phyloP scores from a whole-genome alignment of 2,113 vertebrate genomes.

The Amia ocellicauda region DNA sequence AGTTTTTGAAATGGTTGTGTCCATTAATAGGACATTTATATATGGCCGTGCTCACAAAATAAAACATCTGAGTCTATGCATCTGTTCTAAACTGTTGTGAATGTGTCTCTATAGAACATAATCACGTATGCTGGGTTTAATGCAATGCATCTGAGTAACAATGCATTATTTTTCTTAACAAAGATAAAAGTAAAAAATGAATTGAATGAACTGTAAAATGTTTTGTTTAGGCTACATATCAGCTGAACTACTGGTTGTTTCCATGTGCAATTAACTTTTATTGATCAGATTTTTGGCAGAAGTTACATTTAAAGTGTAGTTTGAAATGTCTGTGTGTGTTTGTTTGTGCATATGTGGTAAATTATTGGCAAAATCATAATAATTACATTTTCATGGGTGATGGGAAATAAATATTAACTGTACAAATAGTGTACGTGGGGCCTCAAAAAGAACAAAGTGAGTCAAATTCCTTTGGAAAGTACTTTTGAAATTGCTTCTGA shows the following conservation, averaged over 20 bases:
- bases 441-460: slow-evolving; percentile 14
- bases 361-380: too few species aligned
- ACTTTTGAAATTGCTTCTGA: slow-evolving; percentile 31
- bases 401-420: slow-evolving; percentile 17
- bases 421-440: slow-evolving; percentile 18
- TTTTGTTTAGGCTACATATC: background rate
- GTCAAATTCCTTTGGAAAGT: slow-evolving; percentile 26
- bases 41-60: slow-evolving; percentile 34
- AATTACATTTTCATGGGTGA: too few species aligned
- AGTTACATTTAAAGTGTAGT: background rate
- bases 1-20: slow-evolving; percentile 31
- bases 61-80: slow-evolving; percentile 23
- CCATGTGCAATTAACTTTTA: background rate
- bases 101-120: too few species aligned
- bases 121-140: slow-evolving; percentile 2
- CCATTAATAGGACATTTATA: slow-evolving; percentile 35
- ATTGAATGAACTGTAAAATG: too few species aligned
- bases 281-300: background rate
- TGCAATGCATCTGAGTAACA: background rate
- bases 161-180: too few species aligned
- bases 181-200: background rate
- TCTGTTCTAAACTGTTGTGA: too few species aligned
- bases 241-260: slow-evolving; percentile 19
- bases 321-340: slow-evolving; percentile 5
- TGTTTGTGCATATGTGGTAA: slow-evolving; percentile 9